Conservation (phyloP, 2,888 invertebrate genomes). For the Sicus ferrugineus region DNA sequence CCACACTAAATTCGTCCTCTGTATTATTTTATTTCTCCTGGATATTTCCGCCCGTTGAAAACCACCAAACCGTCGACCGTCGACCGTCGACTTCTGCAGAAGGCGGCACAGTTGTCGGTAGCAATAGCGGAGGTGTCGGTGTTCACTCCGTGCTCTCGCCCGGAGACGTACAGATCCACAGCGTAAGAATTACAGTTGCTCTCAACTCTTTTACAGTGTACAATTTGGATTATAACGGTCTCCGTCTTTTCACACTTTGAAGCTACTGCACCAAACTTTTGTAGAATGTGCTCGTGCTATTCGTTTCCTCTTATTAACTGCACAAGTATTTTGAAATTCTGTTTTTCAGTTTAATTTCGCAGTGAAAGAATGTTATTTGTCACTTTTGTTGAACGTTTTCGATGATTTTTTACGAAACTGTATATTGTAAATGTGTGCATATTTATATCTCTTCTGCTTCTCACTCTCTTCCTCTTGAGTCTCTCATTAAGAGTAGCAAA, state of each 20-base stretch:
- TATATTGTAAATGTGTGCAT: conserved; percentile 32
- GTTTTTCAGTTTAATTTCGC: background rate
- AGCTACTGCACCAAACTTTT: conserved; percentile 33
- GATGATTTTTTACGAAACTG: background rate
- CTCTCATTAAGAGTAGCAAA: conserved; percentile 26
- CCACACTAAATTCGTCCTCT: background rate
- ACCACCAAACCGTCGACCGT: background rate
- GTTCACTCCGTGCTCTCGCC: conserved; percentile 57
- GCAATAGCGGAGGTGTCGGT: conserved; percentile 45
- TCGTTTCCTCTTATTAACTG: conserved; percentile 24
- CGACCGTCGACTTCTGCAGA: conserved; percentile 44
- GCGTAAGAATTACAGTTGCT: conserved; percentile 60
- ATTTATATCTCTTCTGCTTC: conserved; percentile 24
- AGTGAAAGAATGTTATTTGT: background rate
- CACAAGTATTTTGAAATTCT: conserved; percentile 24
- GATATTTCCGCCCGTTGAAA: background rate
- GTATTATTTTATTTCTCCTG: background rate
- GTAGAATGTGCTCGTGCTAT: conserved; percentile 45
- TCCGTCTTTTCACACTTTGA: background rate
- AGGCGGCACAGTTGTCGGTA: conserved; percentile 58
- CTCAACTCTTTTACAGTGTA: conserved; percentile 27
- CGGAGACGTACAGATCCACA: conserved; percentile 63
- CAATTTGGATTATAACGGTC: conserved; percentile 29
- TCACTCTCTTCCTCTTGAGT: conserved; percentile 25
- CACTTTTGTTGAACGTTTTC: background rate